These are phyloP conservation scores for Drosophila punjabiensis DNA, from an alignment of 1,140 invertebrate species.

Conservation along the genomic window DNA sequence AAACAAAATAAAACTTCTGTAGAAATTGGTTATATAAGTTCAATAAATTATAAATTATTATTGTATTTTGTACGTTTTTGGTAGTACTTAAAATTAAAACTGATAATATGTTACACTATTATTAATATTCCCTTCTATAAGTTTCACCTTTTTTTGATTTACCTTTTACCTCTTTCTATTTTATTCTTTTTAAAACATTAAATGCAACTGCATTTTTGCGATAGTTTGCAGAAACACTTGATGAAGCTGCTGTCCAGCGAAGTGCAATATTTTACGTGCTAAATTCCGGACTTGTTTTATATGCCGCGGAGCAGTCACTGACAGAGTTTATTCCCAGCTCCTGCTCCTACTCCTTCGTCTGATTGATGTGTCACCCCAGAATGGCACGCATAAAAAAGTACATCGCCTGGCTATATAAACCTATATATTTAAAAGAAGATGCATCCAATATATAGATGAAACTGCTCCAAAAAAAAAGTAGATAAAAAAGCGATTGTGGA, in stretches of 20 bases:
- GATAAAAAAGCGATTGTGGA: constrained; percentile 7
- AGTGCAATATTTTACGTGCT: constrained; percentile 29
- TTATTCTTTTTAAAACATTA: neutral
- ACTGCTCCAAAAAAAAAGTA: neutral
- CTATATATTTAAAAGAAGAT: constrained; percentile 2
- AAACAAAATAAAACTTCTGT: too few relatives aligned
- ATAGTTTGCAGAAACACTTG: constrained; percentile 13
- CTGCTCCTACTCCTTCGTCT: neutral
- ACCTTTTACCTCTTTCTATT: neutral
- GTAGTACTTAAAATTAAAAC: too few relatives aligned
- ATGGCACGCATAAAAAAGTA: constrained; percentile 5
- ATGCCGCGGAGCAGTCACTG: constrained; percentile 15
- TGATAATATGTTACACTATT: too few relatives aligned
- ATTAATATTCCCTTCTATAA: too few relatives aligned
- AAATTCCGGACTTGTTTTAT: constrained; percentile 23
- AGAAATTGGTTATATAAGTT: too few relatives aligned
- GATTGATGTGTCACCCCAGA: constrained; percentile 25
- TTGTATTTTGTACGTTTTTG: too few relatives aligned
- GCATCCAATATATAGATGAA: too few relatives aligned
- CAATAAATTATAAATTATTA: too few relatives aligned
- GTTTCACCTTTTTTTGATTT: neutral
- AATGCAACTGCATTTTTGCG: neutral
- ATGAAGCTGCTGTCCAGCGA: constrained; percentile 8
- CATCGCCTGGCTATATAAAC: too few relatives aligned
- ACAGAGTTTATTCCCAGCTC: constrained; percentile 1